Evolutionary conservation across 2,888 invertebrate genomes (phyloP).

Genomic region (Plutella xylostella): DNA sequence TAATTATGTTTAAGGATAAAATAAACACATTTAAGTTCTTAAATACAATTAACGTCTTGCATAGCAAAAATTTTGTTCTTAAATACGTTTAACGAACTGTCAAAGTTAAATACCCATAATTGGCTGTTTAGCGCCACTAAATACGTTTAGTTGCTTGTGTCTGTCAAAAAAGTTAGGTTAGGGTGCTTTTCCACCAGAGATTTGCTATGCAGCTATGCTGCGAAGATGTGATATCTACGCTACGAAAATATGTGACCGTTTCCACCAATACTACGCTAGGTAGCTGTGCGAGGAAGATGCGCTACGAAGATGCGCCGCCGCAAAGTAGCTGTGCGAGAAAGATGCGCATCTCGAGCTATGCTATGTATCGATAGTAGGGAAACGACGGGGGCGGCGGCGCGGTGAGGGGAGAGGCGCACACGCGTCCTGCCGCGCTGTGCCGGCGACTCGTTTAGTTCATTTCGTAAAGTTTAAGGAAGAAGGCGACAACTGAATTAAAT

Average conservation of each 20-base stretch:
- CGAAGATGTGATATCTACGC: not conserved
- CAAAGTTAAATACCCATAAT: no score
- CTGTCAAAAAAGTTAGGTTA: no score
- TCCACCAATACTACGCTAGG: conserved; percentile 1
- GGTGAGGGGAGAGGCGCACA: not conserved
- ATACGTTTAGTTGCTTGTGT: no score
- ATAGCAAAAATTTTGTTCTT: no score
- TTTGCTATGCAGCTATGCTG: conserved; percentile 1
- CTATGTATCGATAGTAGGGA: not conserved
- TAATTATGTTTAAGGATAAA: no score
- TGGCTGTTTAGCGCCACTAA: no score
- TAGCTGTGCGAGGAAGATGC: conserved; percentile 1
- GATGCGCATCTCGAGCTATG: not conserved
- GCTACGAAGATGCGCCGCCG: not conserved
- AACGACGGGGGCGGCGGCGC: not conserved
- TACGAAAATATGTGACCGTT: conserved; percentile 3
- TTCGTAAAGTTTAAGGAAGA: not conserved
- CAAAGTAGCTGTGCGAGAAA: not conserved
- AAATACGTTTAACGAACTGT: no score
- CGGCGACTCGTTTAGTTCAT: not conserved
- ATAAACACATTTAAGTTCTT: no score
- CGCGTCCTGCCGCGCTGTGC: not conserved
- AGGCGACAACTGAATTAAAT: not conserved
- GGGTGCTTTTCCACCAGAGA: conserved; percentile 1
- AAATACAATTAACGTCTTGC: no score